Evolutionary conservation across 2,113 vertebrate genomes (phyloP).

Genomic region (Xenopus tropicalis): UCB_Xtro_10.0 CM004447.2:130569001-130569500

Average conservation of each 20-base stretch:
- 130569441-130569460: constrained; percentile 20
- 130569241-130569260: neutral
- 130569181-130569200: no score
- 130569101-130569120: no score
- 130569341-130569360: constrained; percentile 37
- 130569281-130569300: constrained; percentile 10
- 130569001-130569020: no score
- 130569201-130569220: no score
- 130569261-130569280: neutral
- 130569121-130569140: no score
- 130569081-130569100: no score
- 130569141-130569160: no score
- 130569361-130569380: constrained; percentile 19
- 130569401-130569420: constrained; percentile 34
- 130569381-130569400: constrained; percentile 14
- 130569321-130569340: constrained; percentile 3
- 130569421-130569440: constrained; percentile 21
- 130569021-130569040: no score
- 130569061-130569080: no score
- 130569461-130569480: constrained; percentile 36
- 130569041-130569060: no score
- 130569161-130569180: no score
- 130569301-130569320: constrained; percentile 10
- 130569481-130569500: constrained; percentile 28
- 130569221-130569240: neutral